phyloP scores from a whole-genome alignment of 2,888 invertebrate species.

The Acronicta psi region DNA sequence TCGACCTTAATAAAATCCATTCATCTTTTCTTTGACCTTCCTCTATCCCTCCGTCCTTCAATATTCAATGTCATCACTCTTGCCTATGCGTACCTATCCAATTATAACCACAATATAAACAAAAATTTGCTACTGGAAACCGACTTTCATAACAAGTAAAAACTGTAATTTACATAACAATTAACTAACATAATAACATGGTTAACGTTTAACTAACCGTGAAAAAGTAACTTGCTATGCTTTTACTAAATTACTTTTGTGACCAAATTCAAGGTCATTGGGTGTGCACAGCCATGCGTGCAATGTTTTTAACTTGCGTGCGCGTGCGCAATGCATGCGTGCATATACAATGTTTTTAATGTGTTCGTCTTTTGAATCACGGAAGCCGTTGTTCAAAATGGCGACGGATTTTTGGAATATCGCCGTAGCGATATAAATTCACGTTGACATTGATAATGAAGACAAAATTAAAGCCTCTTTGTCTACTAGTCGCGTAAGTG shows the following conservation, averaged over 20 bases:
- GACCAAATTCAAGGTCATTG: slow-evolving; percentile 42
- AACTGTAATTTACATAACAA: slow-evolving; percentile 41
- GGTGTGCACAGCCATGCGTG: slow-evolving; percentile 15
- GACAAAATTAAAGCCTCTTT: no score
- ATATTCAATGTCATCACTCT: no score
- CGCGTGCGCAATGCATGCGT: slow-evolving; percentile 22
- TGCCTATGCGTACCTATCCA: no score
- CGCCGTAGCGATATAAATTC: no score
- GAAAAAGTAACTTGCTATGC: slow-evolving; percentile 24
- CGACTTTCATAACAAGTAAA: slow-evolving; percentile 12
- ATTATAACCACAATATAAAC: slow-evolving; percentile 8
- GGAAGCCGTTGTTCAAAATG: slow-evolving; percentile 4
- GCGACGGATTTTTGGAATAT: not conserved
- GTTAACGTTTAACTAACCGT: slow-evolving; percentile 36
- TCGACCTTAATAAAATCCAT: no score
- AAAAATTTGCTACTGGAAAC: slow-evolving; percentile 13
- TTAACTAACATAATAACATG: slow-evolving; percentile 33
- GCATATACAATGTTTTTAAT: slow-evolving; percentile 6
- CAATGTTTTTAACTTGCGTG: slow-evolving; percentile 4
- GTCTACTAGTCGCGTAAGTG: not conserved
- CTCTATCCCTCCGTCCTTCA: no score
- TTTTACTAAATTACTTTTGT: slow-evolving; percentile 37
- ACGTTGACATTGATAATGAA: no score
- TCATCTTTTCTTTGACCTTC: no score
- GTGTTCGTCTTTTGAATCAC: slow-evolving; percentile 3